phyloP scores from a whole-genome alignment of 2,888 invertebrate genomes.

The Nomada flava region DNA sequence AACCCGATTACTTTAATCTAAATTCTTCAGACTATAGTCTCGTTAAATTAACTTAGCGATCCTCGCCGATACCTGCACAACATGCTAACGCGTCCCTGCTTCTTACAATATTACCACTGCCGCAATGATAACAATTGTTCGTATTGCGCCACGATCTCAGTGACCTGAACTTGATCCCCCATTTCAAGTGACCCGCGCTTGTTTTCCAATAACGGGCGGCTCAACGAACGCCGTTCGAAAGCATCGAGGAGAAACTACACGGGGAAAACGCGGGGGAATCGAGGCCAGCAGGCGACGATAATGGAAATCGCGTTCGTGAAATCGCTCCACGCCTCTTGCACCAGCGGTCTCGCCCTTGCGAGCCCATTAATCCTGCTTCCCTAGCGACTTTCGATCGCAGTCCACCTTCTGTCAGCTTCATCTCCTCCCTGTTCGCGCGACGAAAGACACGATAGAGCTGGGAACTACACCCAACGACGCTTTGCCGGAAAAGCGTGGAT shows the following conservation, averaged over 20 bases:
- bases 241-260: slow-evolving; percentile 4
- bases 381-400: slow-evolving; percentile 7
- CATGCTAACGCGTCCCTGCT: no score
- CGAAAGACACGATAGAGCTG: slow-evolving; percentile 12
- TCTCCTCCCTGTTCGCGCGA: neutral
- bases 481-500: neutral
- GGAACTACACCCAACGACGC: neutral
- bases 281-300: slow-evolving; percentile 56
- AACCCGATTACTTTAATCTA: neutral
- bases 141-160: no score
- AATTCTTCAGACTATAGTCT: neutral
- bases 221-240: neutral
- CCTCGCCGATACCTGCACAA: no score
- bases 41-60: neutral
- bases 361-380: slow-evolving; percentile 55
- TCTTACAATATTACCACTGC: no score
- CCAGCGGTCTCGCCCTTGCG: slow-evolving; percentile 51
- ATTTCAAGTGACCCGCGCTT: neutral
- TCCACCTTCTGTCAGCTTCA: slow-evolving; percentile 5
- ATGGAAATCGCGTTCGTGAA: slow-evolving; percentile 54
- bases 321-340: slow-evolving; percentile 38
- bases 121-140: no score
- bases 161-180: neutral
- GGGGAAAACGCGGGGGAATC: slow-evolving; percentile 24
- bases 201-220: neutral